phyloP scores from a whole-genome alignment of 2,888 invertebrate genomes.

The Polydrusus cervinus region DNA sequence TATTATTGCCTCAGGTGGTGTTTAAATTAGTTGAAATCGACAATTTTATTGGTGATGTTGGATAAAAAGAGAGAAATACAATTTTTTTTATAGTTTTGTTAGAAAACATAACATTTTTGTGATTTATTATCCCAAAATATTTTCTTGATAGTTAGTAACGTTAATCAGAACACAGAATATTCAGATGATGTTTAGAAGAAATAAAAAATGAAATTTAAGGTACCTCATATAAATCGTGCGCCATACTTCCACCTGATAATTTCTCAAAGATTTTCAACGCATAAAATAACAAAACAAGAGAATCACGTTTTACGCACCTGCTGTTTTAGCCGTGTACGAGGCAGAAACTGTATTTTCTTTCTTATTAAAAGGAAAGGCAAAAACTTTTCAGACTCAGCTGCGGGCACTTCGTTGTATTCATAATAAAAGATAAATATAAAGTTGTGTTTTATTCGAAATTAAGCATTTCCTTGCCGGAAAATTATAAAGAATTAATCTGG shows the following conservation, averaged over 20 bases:
- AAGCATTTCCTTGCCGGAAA: constrained; percentile 9
- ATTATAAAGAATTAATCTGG: constrained; percentile 19
- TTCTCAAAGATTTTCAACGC: constrained; percentile 22
- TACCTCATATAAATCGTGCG: constrained; percentile 5
- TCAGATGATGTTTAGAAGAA: not conserved
- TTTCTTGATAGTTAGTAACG: no score
- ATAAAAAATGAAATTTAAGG: not conserved
- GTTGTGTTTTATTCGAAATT: constrained; percentile 16
- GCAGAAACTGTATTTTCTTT: constrained; percentile 34
- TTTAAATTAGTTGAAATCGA: no score
- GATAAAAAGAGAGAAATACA: no score
- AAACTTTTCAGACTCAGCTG: constrained; percentile 24
- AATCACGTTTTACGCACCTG: constrained; percentile 44
- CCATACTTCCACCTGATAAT: constrained; percentile 26
- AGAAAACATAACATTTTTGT: no score
- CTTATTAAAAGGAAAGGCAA: constrained; percentile 22
- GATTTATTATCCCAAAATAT: no score
- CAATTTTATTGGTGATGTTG: no score
- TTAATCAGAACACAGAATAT: no score
- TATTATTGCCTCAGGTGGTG: no score
- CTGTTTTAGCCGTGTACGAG: constrained; percentile 17
- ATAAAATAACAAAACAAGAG: constrained; percentile 27
- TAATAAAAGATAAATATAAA: constrained; percentile 34
- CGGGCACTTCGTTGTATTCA: constrained; percentile 17
- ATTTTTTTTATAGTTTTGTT: no score